A percentile compares a stretch with the other conserved stretches of the same genome.
Evolutionary conservation across 1,140 invertebrate genomes (phyloP).

Genomic region (Drosophila nannoptera): DNA sequence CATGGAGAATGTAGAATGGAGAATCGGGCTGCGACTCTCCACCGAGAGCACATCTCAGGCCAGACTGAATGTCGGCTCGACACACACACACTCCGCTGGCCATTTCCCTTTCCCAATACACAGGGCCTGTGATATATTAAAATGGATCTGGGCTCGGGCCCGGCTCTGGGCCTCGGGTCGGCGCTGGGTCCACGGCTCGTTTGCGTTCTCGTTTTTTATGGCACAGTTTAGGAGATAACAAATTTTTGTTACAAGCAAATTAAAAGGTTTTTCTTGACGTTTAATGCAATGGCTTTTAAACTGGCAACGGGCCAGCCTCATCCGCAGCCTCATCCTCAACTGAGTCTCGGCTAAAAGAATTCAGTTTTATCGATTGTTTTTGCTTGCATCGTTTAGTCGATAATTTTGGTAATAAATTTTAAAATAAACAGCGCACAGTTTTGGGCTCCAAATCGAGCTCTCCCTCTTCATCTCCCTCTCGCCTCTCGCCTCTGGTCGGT

Average conservation of each 20-base stretch:
- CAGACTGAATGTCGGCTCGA: constrained; percentile 35
- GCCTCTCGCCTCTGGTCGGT: background rate
- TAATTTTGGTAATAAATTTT: constrained; percentile 79
- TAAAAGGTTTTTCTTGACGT: constrained; percentile 76
- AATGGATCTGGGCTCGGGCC: constrained; percentile 64
- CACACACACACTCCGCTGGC: background rate
- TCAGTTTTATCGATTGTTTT: constrained; percentile 79
- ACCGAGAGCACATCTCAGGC: constrained; percentile 1
- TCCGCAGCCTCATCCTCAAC: constrained; percentile 6
- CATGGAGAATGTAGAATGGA: background rate
- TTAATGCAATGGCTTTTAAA: constrained; percentile 67
- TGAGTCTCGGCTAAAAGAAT: constrained; percentile 53
- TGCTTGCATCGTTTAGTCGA: constrained; percentile 79
- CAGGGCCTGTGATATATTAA: constrained; percentile 69
- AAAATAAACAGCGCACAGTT: constrained; percentile 68
- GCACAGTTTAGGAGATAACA: constrained; percentile 79
- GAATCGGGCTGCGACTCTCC: background rate
- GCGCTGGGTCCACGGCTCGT: constrained; percentile 32
- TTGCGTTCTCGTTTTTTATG: constrained; percentile 78
- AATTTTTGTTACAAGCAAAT: constrained; percentile 79
- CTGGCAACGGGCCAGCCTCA: constrained; percentile 30
- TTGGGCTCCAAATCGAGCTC: constrained; percentile 15
- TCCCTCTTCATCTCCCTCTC: no score
- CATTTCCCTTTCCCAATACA: constrained; percentile 22
- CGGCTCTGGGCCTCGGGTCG: constrained; percentile 8